Percentiles rank a stretch among this genome's conserved stretches.
These are phyloP conservation scores for Polyploca ridens DNA, from an alignment of 2,888 invertebrate species.

Conservation along the genomic window DNA sequence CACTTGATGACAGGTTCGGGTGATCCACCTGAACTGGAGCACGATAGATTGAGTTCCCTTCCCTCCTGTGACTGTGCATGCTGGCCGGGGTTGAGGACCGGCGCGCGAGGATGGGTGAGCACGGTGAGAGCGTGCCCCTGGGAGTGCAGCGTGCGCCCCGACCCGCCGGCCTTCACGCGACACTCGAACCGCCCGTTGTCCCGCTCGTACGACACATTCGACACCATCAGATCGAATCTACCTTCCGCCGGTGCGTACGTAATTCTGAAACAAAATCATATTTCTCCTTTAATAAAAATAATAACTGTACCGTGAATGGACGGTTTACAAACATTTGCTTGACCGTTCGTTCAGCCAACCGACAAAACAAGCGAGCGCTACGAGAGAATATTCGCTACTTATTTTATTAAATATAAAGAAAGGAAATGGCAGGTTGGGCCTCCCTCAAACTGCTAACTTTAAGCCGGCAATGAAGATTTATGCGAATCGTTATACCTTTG, in stretches of 20 bases:
- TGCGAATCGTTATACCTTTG: neutral
- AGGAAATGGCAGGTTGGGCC: neutral
- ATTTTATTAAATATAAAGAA: constrained; percentile 1
- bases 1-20: constrained; percentile 94
- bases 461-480: constrained; percentile 7
- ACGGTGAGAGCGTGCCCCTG: constrained; percentile 94
- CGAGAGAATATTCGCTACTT: neutral
- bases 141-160: constrained; percentile 92
- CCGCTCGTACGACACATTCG: constrained; percentile 94
- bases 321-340: constrained; percentile 1
- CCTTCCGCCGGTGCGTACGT: constrained; percentile 92
- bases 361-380: neutral
- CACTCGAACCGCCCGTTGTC: constrained; percentile 97
- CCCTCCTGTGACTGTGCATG: constrained; percentile 93
- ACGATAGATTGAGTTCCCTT: constrained; percentile 89
- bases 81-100: constrained; percentile 90
- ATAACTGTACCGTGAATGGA: constrained; percentile 1
- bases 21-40: constrained; percentile 94
- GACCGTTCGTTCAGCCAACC: neutral
- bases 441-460: constrained; percentile 6
- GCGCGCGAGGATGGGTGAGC: constrained; percentile 92
- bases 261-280: constrained; percentile 81
- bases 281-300: neutral
- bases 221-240: constrained; percentile 94
- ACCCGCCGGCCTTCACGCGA: constrained; percentile 92